A percentile compares a stretch with the other conserved stretches of the same genome.
These are phyloP conservation scores for Scylla paramamosain DNA, from an alignment of 1,140 invertebrate genomes.

Conservation along the genomic window DNA sequence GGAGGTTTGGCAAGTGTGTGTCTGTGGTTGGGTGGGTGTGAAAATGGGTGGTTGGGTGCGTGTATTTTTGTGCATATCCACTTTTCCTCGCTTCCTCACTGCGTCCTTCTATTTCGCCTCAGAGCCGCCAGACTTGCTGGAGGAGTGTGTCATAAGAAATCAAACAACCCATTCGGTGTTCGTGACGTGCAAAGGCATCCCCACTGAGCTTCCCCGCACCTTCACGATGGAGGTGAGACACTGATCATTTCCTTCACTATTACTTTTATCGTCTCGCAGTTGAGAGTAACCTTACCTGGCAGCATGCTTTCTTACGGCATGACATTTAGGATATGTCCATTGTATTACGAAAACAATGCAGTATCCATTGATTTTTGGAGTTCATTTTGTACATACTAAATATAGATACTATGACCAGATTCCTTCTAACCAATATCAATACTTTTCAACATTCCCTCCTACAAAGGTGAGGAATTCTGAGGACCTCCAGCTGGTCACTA, in stretches of 20 bases:
- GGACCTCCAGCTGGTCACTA: constrained; percentile 73
- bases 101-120: neutral
- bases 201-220: constrained; percentile 60
- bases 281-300: neutral
- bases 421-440: neutral
- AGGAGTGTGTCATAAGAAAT: constrained; percentile 65
- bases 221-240: constrained; percentile 69
- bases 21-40: neutral
- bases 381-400: neutral
- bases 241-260: neutral
- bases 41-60: neutral
- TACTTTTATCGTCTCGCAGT: neutral
- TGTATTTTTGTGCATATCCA: constrained; percentile 10
- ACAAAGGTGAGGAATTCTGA: constrained; percentile 75
- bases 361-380: neutral
- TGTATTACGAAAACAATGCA: no score
- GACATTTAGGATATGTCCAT: no score
- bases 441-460: neutral
- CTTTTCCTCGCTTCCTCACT: neutral
- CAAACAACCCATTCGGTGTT: constrained; percentile 66
- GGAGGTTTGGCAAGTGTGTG: neutral
- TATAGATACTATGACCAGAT: neutral
- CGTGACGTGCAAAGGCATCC: constrained; percentile 58
- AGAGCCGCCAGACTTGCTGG: constrained; percentile 63
- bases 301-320: neutral